A percentile compares a stretch with the other conserved stretches of the same genome.
These are phyloP conservation scores for Anthopleura sola DNA, from an alignment of 64 coral and sea anemone genomes.

Conservation along the genomic window DNA sequence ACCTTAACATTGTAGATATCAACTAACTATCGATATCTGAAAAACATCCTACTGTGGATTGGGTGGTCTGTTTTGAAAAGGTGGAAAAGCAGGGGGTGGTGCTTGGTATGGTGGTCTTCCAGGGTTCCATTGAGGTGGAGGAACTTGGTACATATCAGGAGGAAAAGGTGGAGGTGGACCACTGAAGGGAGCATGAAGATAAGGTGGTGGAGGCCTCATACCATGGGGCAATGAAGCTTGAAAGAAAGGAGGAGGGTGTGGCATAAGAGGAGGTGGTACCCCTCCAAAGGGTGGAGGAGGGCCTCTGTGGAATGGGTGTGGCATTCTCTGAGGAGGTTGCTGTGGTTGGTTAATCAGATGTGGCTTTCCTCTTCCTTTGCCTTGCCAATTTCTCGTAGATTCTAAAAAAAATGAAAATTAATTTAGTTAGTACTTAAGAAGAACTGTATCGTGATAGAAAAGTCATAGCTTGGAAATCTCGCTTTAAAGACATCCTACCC, in stretches of 20 bases:
- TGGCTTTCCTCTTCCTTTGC: constrained; percentile 23
- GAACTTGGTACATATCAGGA: not conserved
- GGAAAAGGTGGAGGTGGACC: constrained; percentile 10
- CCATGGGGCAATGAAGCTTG: constrained; percentile 55
- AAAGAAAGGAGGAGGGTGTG: constrained; percentile 34
- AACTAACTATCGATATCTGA: too few relatives aligned
- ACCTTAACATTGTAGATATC: too few relatives aligned
- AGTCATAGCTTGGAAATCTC: not conserved
- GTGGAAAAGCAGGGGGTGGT: not conserved
- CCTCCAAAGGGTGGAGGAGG: not conserved
- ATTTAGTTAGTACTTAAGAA: not conserved
- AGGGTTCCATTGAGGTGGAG: constrained; percentile 13
- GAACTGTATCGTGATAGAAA: too few relatives aligned
- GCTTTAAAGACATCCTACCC: too few relatives aligned
- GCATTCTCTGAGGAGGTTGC: not conserved
- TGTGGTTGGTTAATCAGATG: not conserved
- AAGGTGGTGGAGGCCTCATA: constrained; percentile 46
- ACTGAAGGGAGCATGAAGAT: constrained; percentile 34
- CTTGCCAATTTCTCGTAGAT: constrained; percentile 32
- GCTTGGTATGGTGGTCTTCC: not conserved
- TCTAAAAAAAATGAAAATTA: not conserved
- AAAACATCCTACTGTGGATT: not conserved
- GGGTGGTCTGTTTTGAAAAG: not conserved
- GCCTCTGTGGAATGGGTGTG: not conserved
- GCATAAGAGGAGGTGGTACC: constrained; percentile 11